phyloP scores from a whole-genome alignment of 2,113 vertebrate genomes.

The Heptranchias perlo region DNA sequence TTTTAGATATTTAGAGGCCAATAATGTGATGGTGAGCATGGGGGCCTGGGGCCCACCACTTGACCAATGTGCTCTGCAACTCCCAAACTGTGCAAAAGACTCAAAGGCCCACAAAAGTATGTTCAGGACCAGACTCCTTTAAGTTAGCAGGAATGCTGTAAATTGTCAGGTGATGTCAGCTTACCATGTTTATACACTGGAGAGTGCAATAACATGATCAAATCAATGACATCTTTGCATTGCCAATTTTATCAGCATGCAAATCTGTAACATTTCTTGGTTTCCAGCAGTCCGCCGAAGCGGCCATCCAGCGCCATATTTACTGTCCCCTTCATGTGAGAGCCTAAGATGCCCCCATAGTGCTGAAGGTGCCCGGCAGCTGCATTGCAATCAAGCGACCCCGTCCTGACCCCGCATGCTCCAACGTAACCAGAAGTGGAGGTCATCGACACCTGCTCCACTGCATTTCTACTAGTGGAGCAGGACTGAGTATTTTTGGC shows the following conservation, averaged over 20 bases:
- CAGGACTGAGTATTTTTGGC: too few species aligned
- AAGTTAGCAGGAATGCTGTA: not conserved
- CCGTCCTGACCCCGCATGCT: too few species aligned
- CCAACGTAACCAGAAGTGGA: too few species aligned
- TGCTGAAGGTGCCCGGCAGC: not conserved
- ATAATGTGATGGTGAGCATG: not conserved
- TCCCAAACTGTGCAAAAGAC: not conserved
- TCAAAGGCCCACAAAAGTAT: not conserved
- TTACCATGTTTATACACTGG: not conserved
- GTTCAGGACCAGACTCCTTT: not conserved
- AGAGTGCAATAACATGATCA: not conserved
- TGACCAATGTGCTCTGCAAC: not conserved
- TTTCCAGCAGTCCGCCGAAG: not conserved
- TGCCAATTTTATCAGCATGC: not conserved
- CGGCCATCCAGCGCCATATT: not conserved
- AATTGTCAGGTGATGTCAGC: not conserved
- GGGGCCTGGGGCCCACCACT: not conserved
- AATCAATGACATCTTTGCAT: not conserved
- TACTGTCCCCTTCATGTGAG: not conserved
- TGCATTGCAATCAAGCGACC: not conserved
- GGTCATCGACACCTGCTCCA: too few species aligned
- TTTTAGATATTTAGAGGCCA: not conserved
- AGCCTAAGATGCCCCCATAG: not conserved
- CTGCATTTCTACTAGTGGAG: too few species aligned
- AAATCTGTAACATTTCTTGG: not conserved